Percentiles rank a stretch among this genome's conserved stretches.
phyloP scores from a whole-genome alignment of 30 jellyfish, hydroid and myxozoan genomes.

The Mastigias papua region DNA sequence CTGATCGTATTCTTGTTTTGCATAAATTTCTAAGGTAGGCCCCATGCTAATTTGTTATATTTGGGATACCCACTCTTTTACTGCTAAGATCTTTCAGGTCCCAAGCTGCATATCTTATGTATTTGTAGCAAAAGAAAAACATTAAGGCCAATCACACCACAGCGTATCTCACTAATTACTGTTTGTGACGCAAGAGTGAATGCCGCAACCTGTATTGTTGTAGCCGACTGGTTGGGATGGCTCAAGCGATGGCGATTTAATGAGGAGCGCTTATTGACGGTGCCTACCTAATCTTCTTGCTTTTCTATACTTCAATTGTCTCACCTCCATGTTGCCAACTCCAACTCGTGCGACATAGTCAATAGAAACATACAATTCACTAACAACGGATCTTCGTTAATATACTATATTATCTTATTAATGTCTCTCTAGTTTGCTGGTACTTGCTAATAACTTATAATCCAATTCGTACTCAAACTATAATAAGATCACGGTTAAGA shows the following conservation, averaged over 20 bases:
- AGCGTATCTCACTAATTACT: not conserved
- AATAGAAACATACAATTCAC: not conserved
- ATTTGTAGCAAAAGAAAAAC: not conserved
- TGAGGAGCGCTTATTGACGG: slow-evolving; percentile 24
- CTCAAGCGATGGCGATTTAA: not conserved
- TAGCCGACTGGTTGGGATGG: not conserved
- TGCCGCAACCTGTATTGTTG: not conserved
- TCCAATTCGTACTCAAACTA: too few species aligned
- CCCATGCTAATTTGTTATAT: too few species aligned
- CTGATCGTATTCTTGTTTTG: too few species aligned
- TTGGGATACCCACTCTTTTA: too few species aligned
- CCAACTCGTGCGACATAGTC: not conserved
- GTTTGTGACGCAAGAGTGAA: not conserved
- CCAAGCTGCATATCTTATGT: not conserved
- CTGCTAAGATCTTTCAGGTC: too few species aligned
- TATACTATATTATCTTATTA: not conserved
- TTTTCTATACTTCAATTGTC: not conserved
- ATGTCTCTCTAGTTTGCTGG: slow-evolving; percentile 3
- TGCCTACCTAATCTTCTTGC: not conserved
- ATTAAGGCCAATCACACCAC: not conserved
- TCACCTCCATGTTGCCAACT: not conserved
- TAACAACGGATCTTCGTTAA: not conserved
- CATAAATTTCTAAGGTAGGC: too few species aligned
- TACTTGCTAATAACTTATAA: not conserved
- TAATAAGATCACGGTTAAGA: too few species aligned